phyloP scores from a whole-genome alignment of 1,140 invertebrate genomes.

The Melitaea cinxia region DNA sequence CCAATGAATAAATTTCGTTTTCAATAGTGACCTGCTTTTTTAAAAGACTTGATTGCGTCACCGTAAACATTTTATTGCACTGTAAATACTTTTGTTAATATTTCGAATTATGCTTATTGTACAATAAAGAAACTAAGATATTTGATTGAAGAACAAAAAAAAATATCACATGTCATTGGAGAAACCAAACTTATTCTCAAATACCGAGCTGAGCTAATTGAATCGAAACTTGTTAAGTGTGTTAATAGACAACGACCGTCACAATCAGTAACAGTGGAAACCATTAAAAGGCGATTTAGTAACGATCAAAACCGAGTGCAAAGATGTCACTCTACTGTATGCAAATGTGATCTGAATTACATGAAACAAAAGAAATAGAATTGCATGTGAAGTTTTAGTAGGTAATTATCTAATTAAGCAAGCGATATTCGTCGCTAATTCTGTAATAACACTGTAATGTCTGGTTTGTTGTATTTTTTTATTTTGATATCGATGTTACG shows the following conservation, averaged over 20 bases:
- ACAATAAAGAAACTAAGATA: neutral
- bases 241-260: constrained; percentile 62
- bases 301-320: constrained; percentile 50
- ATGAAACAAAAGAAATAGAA: constrained; percentile 17
- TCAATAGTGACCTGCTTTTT: constrained; percentile 3
- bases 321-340: constrained; percentile 49
- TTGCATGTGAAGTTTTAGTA: constrained; percentile 3
- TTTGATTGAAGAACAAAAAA: neutral
- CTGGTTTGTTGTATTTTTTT: neutral
- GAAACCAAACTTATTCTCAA: constrained; percentile 38
- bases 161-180: constrained; percentile 24
- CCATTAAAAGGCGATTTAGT: constrained; percentile 74
- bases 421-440: neutral
- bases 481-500: neutral
- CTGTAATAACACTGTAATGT: neutral
- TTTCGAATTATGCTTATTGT: neutral
- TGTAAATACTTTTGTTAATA: neutral
- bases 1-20: neutral
- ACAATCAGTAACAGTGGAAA: constrained; percentile 46
- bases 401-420: constrained; percentile 1
- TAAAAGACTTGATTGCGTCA: neutral
- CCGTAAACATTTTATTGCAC: neutral
- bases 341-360: constrained; percentile 28
- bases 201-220: constrained; percentile 49
- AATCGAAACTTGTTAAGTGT: constrained; percentile 67